A percentile compares a stretch with the other conserved stretches of the same genome.
These are phyloP conservation scores for Euplexia lucipara DNA, from an alignment of 2,888 invertebrate genomes.

Conservation along the genomic window DNA sequence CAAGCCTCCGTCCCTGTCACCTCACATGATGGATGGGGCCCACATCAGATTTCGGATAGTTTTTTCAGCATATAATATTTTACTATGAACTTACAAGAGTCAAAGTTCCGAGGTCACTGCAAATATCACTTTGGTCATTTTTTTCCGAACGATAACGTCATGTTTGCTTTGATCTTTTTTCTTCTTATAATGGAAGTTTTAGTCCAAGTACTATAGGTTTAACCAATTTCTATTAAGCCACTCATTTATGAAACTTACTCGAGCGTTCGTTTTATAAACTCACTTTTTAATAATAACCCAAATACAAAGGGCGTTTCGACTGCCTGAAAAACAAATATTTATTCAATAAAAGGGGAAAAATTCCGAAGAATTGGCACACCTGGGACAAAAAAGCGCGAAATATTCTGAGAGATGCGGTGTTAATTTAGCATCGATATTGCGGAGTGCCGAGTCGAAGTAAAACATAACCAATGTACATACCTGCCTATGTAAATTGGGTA, in stretches of 20 bases:
- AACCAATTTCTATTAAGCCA: not conserved
- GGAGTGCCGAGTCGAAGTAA: slow-evolving; percentile 53
- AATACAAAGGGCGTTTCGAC: slow-evolving; percentile 17
- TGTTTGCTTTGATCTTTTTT: slow-evolving; percentile 17
- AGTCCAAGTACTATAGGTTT: not conserved
- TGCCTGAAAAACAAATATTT: slow-evolving; percentile 27
- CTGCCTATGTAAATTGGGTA: slow-evolving; percentile 72
- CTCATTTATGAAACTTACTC: not conserved
- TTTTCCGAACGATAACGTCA: slow-evolving; percentile 40
- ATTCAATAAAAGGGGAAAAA: slow-evolving; percentile 34
- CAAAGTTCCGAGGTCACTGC: slow-evolving; percentile 70
- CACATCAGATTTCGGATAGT: slow-evolving; percentile 86
- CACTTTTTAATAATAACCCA: slow-evolving; percentile 29
- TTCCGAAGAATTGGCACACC: slow-evolving; percentile 20
- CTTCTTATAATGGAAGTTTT: not conserved
- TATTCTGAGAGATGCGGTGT: slow-evolving; percentile 33
- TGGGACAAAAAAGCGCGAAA: slow-evolving; percentile 22
- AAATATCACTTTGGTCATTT: slow-evolving; percentile 57
- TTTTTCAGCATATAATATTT: slow-evolving; percentile 81
- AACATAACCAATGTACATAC: slow-evolving; percentile 61
- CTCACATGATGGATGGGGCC: slow-evolving; percentile 85
- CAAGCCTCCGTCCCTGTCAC: slow-evolving; percentile 86
- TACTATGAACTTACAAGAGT: slow-evolving; percentile 67
- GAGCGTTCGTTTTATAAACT: slow-evolving; percentile 2
- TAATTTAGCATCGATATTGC: slow-evolving; percentile 57